These are phyloP conservation scores for Oreonectes daqikongensis DNA, from an alignment of 2,797 vertebrate species.

Conservation along the genomic window DNA sequence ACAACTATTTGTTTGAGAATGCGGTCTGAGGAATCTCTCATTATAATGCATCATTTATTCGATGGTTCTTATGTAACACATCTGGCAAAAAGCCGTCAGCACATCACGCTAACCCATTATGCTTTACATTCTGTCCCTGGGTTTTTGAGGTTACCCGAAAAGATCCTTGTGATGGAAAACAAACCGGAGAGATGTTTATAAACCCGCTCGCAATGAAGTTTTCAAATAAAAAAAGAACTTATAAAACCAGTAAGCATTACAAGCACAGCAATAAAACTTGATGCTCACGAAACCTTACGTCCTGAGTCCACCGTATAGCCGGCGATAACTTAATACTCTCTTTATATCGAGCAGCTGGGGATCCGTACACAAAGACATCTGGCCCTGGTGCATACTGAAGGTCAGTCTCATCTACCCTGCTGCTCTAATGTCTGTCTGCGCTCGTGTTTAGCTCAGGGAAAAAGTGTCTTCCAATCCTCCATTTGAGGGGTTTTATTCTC, in stretches of 20 bases:
- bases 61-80: constrained; percentile 9
- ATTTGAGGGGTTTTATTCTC: constrained; percentile 47
- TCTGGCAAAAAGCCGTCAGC: constrained; percentile 11
- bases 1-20: constrained; percentile 28
- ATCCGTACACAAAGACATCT: constrained; percentile 40
- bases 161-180: not conserved
- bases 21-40: constrained; percentile 4
- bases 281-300: constrained; percentile 2
- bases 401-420: constrained; percentile 44
- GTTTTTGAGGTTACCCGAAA: constrained; percentile 21
- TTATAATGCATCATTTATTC: constrained; percentile 33
- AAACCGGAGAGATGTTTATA: constrained; percentile 15
- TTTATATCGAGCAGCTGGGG: constrained; percentile 46
- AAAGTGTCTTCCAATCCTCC: constrained; percentile 39
- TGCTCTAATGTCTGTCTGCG: constrained; percentile 42
- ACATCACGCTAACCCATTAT: not conserved
- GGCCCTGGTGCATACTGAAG: constrained; percentile 49
- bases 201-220: constrained; percentile 31
- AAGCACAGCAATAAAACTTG: constrained; percentile 23
- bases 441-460: constrained; percentile 44
- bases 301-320: constrained; percentile 26
- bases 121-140: constrained; percentile 15
- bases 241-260: constrained; percentile 38
- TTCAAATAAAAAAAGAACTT: constrained; percentile 36
- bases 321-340: constrained; percentile 31